Evolutionary conservation across 2,888 invertebrate species (phyloP), one percentile per base, ranked within the genome.

Genomic region (Leptopilina syphax): DNA sequence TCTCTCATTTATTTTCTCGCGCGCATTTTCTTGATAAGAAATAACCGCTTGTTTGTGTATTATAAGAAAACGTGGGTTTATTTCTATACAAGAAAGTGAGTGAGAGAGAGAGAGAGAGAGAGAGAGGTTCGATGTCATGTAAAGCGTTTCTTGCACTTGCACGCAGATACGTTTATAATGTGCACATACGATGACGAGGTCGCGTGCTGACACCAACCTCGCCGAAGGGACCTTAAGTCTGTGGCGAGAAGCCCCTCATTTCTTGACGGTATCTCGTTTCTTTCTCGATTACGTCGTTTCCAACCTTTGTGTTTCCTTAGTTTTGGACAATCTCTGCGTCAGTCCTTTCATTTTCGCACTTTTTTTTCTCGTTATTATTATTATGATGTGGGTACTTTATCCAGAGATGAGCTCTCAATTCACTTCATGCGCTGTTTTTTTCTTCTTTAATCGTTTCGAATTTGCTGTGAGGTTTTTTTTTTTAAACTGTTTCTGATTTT

Each of bases 241-340:
- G 90, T 85, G 90, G 90, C 87, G 85, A 89, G 90, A 90, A 90
- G 90, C 90, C 90, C 87, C 84, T 86, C 86, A 86, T 87, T 87
- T 80, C 77, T 80, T 70, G 87, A 86, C 86, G 85, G 89, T 90
- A 88, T 91, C 89, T 87, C 87, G 84, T 91, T 90, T 90, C 90
- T 87, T 87, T 86, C 86, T 86, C 83, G 84, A 86, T 87, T 85
- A 84, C 85, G 83, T 81, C 82, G 84, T 84, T 34, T 84, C 81
- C 50, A 12, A 83, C 85, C 84, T 78, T 65, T 70, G 34, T 80
- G 83, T 79, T 79, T 66, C 10, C 54, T 78, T 76, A 60, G 81
- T 34, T 77, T 81, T 78, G 65, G 65, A 81, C 82, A 81, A 68
- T 78, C 77, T 79, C 68, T 60, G 77, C 79, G 77, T 79, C 66